Conservation (phyloP, 2,888 invertebrate genomes). For the Nymphalis c-album region DNA sequence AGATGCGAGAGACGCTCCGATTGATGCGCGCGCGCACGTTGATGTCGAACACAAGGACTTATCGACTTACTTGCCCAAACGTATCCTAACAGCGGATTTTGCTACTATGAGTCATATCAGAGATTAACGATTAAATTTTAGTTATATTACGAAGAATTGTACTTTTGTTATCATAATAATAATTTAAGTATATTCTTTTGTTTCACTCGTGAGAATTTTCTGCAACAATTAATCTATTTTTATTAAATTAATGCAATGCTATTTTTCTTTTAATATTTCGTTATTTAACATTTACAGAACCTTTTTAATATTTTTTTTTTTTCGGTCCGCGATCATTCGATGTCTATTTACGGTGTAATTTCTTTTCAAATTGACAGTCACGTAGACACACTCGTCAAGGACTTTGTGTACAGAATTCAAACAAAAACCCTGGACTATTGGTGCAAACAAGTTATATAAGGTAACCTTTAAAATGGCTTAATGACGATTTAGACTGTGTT, state of each 20-base stretch:
- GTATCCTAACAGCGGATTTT: slow-evolving; percentile 11
- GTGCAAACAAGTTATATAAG: slow-evolving; percentile 22
- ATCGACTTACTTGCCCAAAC: slow-evolving; percentile 28
- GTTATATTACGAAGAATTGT: too few relatives aligned
- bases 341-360: slow-evolving; percentile 36
- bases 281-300: background rate
- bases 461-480: slow-evolving; percentile 23
- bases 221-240: too few relatives aligned
- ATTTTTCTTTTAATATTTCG: background rate
- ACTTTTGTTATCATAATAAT: too few relatives aligned
- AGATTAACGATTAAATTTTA: background rate
- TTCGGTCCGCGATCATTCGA: slow-evolving; percentile 11
- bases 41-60: slow-evolving; percentile 66
- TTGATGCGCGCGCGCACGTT: slow-evolving; percentile 61
- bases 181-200: too few relatives aligned
- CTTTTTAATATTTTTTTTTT: background rate
- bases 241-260: too few relatives aligned
- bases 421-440: slow-evolving; percentile 22
- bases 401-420: slow-evolving; percentile 21
- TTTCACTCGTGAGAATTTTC: too few relatives aligned
- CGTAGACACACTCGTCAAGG: slow-evolving; percentile 39
- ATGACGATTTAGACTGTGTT: slow-evolving; percentile 2
- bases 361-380: slow-evolving; percentile 43
- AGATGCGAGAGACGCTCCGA: slow-evolving; percentile 63
- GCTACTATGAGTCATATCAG: slow-evolving; percentile 6